phyloP scores from a whole-genome alignment of 2,113 vertebrate species.

The Eupsittula cactorum region DNA sequence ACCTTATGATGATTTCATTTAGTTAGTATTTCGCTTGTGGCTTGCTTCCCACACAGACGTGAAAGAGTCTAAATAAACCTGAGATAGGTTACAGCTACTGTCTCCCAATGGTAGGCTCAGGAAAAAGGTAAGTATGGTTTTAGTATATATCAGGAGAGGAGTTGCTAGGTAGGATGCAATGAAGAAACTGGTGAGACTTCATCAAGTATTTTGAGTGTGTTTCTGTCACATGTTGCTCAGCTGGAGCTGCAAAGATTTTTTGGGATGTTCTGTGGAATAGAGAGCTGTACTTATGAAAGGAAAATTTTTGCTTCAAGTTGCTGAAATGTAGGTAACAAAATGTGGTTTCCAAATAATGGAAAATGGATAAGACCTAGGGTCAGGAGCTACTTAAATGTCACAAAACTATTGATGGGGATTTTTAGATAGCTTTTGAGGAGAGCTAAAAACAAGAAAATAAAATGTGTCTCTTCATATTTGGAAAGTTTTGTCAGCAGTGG shows the following conservation, averaged over 20 bases:
- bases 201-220: not conserved
- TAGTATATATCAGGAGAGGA: not conserved
- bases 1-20: not conserved
- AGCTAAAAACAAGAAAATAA: not conserved
- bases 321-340: not conserved
- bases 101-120: not conserved
- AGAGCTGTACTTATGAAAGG: not conserved
- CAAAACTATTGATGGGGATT: not conserved
- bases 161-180: not conserved
- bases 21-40: rapidly evolving
- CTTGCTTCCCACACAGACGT: no score
- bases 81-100: no score
- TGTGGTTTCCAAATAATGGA: not conserved
- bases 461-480: not conserved
- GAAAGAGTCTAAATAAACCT: no score
- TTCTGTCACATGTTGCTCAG: not conserved
- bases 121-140: not conserved
- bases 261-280: not conserved
- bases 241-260: not conserved
- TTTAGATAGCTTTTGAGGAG: not conserved
- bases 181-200: not conserved
- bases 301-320: not conserved
- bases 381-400: not conserved
- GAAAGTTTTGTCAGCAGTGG: not conserved
- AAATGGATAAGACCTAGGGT: not conserved